These are phyloP conservation scores for Atta texana DNA, from an alignment of 1,140 invertebrate species.

Conservation along the genomic window DNA sequence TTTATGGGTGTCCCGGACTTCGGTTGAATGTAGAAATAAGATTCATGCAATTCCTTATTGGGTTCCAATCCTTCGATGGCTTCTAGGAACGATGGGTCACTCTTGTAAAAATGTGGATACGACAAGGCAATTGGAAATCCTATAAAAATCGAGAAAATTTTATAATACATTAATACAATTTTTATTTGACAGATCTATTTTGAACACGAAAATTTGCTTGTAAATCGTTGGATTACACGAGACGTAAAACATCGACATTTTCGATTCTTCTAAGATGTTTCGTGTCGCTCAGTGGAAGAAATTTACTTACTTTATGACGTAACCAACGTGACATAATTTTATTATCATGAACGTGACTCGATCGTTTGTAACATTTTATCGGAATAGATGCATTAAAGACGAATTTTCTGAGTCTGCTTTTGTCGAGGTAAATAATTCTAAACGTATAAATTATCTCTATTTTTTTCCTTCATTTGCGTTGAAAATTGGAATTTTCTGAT, in stretches of 20 bases:
- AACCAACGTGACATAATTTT: slow-evolving; percentile 21
- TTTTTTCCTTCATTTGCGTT: not conserved
- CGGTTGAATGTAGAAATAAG: slow-evolving; percentile 91
- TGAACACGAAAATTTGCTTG: not conserved
- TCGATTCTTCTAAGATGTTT: not conserved
- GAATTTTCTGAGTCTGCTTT: not conserved
- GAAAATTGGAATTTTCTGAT: not conserved
- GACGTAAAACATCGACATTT: not conserved
- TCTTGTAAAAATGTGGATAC: slow-evolving; percentile 95
- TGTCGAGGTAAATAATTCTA: not conserved
- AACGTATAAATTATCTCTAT: not conserved
- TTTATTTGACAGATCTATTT: not conserved
- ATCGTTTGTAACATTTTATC: not conserved
- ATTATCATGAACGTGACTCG: not conserved
- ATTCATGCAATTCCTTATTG: slow-evolving; percentile 89
- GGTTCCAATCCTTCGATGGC: slow-evolving; percentile 91
- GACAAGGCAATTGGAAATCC: slow-evolving; percentile 94
- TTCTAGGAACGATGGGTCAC: slow-evolving; percentile 89
- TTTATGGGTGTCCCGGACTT: slow-evolving; percentile 92
- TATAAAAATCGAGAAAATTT: slow-evolving; percentile 70
- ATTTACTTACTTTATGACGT: not conserved
- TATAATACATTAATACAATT: not conserved
- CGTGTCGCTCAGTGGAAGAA: not conserved
- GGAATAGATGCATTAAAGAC: not conserved
- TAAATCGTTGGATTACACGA: not conserved